Percentiles rank a stretch among this genome's conserved stretches.
Conservation (phyloP, 2,797 vertebrate genomes). For the Tenualosa ilisha region DNA sequence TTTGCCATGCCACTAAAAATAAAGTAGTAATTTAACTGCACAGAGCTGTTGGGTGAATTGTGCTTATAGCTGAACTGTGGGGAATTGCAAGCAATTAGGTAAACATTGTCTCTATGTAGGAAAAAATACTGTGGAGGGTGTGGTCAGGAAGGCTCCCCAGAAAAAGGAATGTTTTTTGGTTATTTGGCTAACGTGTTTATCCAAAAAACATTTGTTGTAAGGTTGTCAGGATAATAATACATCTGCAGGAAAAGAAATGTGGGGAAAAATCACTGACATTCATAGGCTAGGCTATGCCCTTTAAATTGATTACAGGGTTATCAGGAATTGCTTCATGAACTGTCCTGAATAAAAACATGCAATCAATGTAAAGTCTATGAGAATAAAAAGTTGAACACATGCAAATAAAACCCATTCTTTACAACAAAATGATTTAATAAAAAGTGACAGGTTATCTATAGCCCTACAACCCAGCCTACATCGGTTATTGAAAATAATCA, state of each 20-base stretch:
- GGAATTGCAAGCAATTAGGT: not conserved
- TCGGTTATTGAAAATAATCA: conserved; percentile 3
- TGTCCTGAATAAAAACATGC: conserved; percentile 26
- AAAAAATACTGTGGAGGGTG: not conserved
- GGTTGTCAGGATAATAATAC: not conserved
- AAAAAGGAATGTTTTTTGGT: not conserved
- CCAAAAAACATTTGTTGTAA: not conserved
- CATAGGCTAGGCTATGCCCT: not conserved
- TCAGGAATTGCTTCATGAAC: conserved; percentile 39
- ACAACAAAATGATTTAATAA: not conserved
- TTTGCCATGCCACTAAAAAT: not conserved
- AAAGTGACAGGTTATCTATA: not conserved
- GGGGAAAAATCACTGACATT: not conserved
- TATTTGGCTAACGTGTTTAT: not conserved
- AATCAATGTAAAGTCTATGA: not conserved
- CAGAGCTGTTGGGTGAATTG: not conserved
- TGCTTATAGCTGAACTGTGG: not conserved
- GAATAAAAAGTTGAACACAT: not conserved
- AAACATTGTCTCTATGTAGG: not conserved
- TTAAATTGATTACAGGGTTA: not conserved
- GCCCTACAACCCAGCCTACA: not conserved
- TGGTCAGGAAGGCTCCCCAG: not conserved
- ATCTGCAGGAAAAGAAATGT: not conserved
- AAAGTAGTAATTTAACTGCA: not conserved
- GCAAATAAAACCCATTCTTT: not conserved